Evolutionary conservation across 2,113 vertebrate genomes (phyloP).

Genomic region (Datnioides undecimradiatus): DNA sequence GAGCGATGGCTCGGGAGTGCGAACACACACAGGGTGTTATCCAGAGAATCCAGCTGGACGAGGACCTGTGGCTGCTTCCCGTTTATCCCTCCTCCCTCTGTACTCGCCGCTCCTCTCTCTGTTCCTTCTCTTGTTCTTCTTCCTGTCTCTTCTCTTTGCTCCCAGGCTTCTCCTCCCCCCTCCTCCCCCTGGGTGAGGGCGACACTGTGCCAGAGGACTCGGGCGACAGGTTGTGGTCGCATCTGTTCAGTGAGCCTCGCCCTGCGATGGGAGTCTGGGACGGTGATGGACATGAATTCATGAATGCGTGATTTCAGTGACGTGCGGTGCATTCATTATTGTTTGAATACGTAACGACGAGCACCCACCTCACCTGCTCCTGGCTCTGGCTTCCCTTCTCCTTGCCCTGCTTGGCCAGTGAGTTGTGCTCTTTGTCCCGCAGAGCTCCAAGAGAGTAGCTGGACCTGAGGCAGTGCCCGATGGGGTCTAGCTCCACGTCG

Average conservation of each 20-base stretch:
- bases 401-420: constrained; percentile 28
- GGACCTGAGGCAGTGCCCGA: constrained; percentile 50
- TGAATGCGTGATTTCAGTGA: neutral
- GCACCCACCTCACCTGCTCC: constrained; percentile 70
- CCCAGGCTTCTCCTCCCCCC: neutral
- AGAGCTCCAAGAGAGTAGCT: constrained; percentile 61
- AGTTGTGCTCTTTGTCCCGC: constrained; percentile 56
- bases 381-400: constrained; percentile 45
- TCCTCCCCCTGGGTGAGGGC: neutral
- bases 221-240: constrained; percentile 27
- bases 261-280: constrained; percentile 47
- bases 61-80: neutral
- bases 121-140: constrained; percentile 9
- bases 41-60: constrained; percentile 25
- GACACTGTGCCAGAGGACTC: constrained; percentile 36
- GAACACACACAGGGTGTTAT: constrained; percentile 14
- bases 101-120: neutral
- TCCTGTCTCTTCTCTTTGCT: constrained; percentile 22
- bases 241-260: constrained; percentile 38
- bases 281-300: neutral
- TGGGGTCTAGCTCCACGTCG: constrained; percentile 79
- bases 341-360: neutral
- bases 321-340: neutral
- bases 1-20: neutral
- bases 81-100: constrained; percentile 2